Conservation (phyloP, 2,888 invertebrate genomes). For the Daptonema setosum region DNA sequence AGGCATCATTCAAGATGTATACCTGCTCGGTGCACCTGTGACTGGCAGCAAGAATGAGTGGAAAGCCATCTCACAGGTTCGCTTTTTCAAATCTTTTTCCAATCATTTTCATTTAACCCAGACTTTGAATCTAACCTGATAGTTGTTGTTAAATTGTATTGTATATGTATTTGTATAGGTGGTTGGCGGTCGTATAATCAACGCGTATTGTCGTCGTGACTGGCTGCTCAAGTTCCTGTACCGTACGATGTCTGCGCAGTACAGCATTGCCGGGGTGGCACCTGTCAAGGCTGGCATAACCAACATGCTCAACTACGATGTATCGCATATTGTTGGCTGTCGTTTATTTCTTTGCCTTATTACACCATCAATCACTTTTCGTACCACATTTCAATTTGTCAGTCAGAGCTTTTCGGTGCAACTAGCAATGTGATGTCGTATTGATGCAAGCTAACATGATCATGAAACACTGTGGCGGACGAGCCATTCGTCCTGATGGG, state of each 20-base stretch:
- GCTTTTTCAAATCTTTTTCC: too few species aligned
- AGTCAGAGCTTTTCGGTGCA: too few species aligned
- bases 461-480: too few species aligned
- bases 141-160: too few species aligned
- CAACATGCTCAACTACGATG: conserved; percentile 40
- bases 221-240: conserved; percentile 46
- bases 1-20: conserved; percentile 44
- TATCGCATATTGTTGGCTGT: conserved; percentile 36
- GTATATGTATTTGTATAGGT: conserved; percentile 24
- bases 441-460: too few species aligned
- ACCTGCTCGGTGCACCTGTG: conserved; percentile 44
- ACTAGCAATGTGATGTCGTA: too few species aligned
- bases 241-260: conserved; percentile 40
- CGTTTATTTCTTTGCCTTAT: background rate
- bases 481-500: too few species aligned
- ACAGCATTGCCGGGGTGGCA: conserved; percentile 41
- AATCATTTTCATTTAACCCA: too few species aligned
- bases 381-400: too few species aligned
- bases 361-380: too few species aligned
- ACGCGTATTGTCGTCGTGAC: conserved; percentile 43
- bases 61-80: conserved; percentile 21
- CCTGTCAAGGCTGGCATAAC: conserved; percentile 33
- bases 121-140: too few species aligned
- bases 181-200: conserved; percentile 42
- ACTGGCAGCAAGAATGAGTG: conserved; percentile 38